Evolutionary conservation across 2,797 vertebrate genomes (phyloP), one percentile per base, ranked within the genome.

Genomic region (Sebastiscus tertius): DNA sequence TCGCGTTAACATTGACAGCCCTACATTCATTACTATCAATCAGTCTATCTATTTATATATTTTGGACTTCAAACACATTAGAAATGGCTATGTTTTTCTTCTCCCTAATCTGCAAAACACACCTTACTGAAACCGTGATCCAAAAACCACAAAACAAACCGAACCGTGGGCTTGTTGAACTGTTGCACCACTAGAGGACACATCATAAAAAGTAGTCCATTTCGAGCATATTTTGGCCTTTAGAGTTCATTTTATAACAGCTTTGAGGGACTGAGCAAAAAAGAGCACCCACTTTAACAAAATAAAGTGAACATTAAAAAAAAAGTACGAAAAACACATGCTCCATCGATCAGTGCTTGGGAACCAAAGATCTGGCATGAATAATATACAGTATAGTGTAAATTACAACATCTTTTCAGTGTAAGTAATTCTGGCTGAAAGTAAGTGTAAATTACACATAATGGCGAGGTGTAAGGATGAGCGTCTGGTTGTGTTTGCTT

Each of bases 401-500:
- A 72, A 86, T 82, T 58, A 42, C 18, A 60, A 60, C 52, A 33
- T 75, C 24, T 70, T 70, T 77, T 64, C 26, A 13, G 16, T 49
- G 22, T n/a, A 22, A 22, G 52, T 77, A 27, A 83, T 61, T 65
- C 58, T 67, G 31, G 0, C 49, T 72, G 59, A 72, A 75, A 42
- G 69, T 49, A 68, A 74, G 70, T 76, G 65, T 79, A 64, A 84
- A 79, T 82, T 42, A 63, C 7, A 76, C 18, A 34, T 88, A 75
- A 85, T 59, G 74, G 22, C 4, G 66, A 88, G 73, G 75, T 67
- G 55, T 39, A 71, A 82, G 65, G 72, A 86, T 89, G 85, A 88
- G 84, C 11, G 69, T 84, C 88, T 89, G 90, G 71, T 67, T 80
- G 71, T 89, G 87, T 91, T 92, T 93, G 83, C 86, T 90, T 87